Conservation (phyloP, 2,113 vertebrate genomes). For the Etia nguti region DNA sequence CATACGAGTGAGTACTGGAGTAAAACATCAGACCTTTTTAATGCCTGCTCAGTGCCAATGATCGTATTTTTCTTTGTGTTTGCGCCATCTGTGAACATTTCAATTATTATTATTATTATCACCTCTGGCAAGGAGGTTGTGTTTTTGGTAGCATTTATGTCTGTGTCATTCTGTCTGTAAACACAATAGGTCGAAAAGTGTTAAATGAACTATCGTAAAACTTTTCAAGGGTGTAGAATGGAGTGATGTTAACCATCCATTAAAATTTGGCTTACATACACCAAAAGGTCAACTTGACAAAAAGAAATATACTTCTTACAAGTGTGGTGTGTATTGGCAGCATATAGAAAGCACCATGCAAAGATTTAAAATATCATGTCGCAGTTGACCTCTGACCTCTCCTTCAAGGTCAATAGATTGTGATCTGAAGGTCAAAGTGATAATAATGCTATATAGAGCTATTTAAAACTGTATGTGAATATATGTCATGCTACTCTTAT, state of each 20-base stretch:
- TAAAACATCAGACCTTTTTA: neutral
- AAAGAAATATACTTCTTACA: neutral
- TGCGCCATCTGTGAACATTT: neutral
- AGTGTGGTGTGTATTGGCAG: neutral
- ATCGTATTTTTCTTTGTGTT: neutral
- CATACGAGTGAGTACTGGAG: slow-evolving; percentile 80
- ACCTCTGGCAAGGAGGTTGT: neutral
- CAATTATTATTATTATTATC: neutral
- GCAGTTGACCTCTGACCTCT: neutral
- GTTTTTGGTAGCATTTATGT: neutral
- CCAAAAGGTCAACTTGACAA: neutral
- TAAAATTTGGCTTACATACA: neutral
- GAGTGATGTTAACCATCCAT: neutral
- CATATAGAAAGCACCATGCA: neutral
- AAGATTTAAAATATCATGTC: neutral
- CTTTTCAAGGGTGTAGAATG: neutral
- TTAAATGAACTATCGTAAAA: neutral
- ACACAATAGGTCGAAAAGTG: neutral
- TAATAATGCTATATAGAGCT: neutral
- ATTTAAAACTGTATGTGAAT: neutral
- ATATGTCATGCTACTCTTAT: neutral
- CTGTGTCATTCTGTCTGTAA: neutral
- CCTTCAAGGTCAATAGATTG: neutral
- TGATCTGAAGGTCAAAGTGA: neutral
- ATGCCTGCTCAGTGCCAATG: neutral